Conservation (phyloP, 2,797 vertebrate genomes). For the Sebastes cheni region DNA sequence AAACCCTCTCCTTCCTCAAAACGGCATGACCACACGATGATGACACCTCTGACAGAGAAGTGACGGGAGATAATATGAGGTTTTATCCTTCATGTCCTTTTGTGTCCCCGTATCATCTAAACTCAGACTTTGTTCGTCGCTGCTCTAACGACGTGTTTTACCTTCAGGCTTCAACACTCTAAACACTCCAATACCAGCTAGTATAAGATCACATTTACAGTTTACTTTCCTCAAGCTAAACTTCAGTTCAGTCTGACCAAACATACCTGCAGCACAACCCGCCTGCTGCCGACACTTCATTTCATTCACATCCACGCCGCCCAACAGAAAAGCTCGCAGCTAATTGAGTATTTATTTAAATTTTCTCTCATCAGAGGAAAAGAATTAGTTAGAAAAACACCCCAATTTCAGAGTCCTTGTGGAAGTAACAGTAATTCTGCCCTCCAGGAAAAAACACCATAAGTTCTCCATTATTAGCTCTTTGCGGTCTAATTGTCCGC, state of each 20-base stretch:
- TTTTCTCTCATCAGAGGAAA: slow-evolving; percentile 49
- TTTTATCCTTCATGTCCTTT: not conserved
- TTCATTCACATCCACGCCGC: slow-evolving; percentile 12
- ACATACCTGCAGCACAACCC: not conserved
- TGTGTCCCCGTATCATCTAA: not conserved
- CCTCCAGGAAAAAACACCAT: slow-evolving; percentile 50
- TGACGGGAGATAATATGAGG: not conserved
- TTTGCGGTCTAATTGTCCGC: slow-evolving; percentile 63
- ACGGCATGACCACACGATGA: slow-evolving; percentile 38
- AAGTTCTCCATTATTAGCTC: slow-evolving; percentile 61
- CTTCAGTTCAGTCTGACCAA: not conserved
- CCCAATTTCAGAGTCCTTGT: slow-evolving; percentile 33
- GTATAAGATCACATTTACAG: not conserved
- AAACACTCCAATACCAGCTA: not conserved
- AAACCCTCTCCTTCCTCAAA: not conserved
- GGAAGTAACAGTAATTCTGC: slow-evolving; percentile 23
- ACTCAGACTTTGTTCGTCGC: not conserved
- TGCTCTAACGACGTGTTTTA: not conserved
- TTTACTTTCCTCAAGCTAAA: not conserved
- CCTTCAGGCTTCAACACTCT: not conserved
- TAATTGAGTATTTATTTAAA: slow-evolving; percentile 56
- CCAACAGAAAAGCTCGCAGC: not conserved
- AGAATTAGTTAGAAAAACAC: slow-evolving; percentile 37
- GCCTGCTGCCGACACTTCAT: not conserved
- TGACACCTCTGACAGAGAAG: slow-evolving; percentile 21